Conservation (phyloP, 2,888 invertebrate genomes). For the Dasysyrphus tricinctus region DNA sequence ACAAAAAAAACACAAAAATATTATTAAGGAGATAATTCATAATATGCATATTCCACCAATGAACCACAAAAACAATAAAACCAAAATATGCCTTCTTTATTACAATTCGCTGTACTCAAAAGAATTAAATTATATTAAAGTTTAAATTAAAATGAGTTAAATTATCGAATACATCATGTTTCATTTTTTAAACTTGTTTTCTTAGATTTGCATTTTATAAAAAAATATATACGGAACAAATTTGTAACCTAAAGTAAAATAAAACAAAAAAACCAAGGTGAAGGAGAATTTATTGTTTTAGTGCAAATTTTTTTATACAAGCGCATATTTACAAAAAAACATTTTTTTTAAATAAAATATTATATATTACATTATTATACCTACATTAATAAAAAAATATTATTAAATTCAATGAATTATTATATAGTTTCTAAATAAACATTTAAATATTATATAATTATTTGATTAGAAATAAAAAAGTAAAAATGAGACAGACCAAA, state of each 20-base stretch:
- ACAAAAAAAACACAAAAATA: slow-evolving; percentile 5
- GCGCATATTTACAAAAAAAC: slow-evolving; percentile 40
- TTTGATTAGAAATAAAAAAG: slow-evolving; percentile 53
- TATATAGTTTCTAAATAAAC: slow-evolving; percentile 17
- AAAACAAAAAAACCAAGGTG: slow-evolving; percentile 55
- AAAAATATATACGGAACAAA: slow-evolving; percentile 26
- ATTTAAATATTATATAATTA: slow-evolving; percentile 37
- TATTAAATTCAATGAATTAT: slow-evolving; percentile 71
- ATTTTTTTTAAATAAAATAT: slow-evolving; percentile 7
- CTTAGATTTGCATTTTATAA: slow-evolving; percentile 51
- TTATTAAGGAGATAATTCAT: neutral
- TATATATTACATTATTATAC: neutral
- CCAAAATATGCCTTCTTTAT: neutral
- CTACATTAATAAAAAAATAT: slow-evolving; percentile 33
- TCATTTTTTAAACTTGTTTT: slow-evolving; percentile 9
- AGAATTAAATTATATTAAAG: neutral
- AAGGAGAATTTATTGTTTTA: slow-evolving; percentile 75
- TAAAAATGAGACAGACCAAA: slow-evolving; percentile 63
- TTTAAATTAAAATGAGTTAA: neutral
- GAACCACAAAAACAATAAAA: slow-evolving; percentile 8
- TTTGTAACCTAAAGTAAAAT: slow-evolving; percentile 40
- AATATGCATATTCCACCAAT: slow-evolving; percentile 16
- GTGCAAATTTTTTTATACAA: slow-evolving; percentile 72
- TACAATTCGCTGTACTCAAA: slow-evolving; percentile 31
- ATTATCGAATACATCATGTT: neutral